A percentile compares a stretch with the other conserved stretches of the same genome.
These are phyloP conservation scores for Enteromius trimaculatus DNA, from an alignment of 2,797 vertebrate species.

Conservation along the genomic window DNA sequence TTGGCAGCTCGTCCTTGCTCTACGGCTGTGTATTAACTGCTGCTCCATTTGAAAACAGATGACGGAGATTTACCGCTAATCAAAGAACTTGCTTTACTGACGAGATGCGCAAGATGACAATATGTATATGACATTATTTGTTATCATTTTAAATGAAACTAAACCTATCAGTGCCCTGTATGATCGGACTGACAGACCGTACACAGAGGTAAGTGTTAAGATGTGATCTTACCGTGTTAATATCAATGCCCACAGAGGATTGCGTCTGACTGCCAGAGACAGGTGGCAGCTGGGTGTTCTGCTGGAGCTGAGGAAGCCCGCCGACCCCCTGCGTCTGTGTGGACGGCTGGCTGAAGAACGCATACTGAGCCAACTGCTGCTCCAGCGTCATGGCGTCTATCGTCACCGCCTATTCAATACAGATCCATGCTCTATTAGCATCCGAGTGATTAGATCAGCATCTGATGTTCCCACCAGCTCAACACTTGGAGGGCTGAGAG, in stretches of 20 bases:
- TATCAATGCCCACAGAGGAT: conserved; percentile 84
- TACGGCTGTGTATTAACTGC: no score
- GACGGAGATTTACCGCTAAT: no score
- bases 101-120: no score
- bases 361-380: conserved; percentile 92
- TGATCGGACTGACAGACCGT: background rate
- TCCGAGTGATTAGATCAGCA: conserved; percentile 71
- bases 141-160: background rate
- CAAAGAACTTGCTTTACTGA: no score
- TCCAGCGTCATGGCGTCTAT: conserved; percentile 91
- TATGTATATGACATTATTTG: background rate
- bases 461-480: conserved; percentile 47
- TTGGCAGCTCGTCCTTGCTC: no score
- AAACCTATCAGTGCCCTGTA: background rate
- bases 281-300: conserved; percentile 86
- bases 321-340: conserved; percentile 76
- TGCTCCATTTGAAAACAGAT: no score
- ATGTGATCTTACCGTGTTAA: conserved; percentile 82
- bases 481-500: conserved; percentile 71
- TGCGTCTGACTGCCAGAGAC: conserved; percentile 84
- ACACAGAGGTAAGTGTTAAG: conserved; percentile 27
- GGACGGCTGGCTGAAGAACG: conserved; percentile 88
- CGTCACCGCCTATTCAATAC: conserved; percentile 80
- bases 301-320: conserved; percentile 80
- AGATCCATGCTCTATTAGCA: conserved; percentile 63